Evolutionary conservation across 2,888 invertebrate species (phyloP).

Genomic region (Drosophila kanekoi): DNA sequence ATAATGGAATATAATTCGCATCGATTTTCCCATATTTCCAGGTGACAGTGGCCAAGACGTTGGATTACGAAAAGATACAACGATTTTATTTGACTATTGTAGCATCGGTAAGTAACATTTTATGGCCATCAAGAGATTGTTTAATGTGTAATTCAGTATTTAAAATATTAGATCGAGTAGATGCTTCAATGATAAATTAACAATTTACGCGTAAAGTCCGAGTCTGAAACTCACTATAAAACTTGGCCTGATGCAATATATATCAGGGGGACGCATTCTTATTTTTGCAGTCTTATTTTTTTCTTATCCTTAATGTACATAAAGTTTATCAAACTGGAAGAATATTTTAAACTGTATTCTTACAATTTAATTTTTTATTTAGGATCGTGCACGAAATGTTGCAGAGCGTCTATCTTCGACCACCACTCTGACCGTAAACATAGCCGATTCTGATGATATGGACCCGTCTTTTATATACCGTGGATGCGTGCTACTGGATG

Average conservation of each 20-base stretch:
- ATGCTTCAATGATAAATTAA: too few relatives aligned
- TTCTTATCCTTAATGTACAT: too few relatives aligned
- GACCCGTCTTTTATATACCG: slow-evolving; percentile 96
- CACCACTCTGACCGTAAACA: slow-evolving; percentile 93
- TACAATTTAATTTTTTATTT: slow-evolving; percentile 18
- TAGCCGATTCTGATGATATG: slow-evolving; percentile 95
- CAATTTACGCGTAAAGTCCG: too few relatives aligned
- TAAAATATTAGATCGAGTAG: too few relatives aligned
- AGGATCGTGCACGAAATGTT: slow-evolving; percentile 94
- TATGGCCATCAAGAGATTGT: slow-evolving; percentile 6
- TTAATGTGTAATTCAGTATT: background rate
- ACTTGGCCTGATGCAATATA: too few relatives aligned
- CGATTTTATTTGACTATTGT: slow-evolving; percentile 94
- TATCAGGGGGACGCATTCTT: too few relatives aligned
- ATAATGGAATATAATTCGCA: slow-evolving; percentile 1
- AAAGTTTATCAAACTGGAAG: too few relatives aligned
- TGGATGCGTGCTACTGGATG: slow-evolving; percentile 92
- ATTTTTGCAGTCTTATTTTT: too few relatives aligned
- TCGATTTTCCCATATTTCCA: slow-evolving; percentile 42
- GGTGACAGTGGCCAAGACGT: slow-evolving; percentile 93
- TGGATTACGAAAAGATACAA: slow-evolving; percentile 95
- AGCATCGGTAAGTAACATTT: slow-evolving; percentile 91
- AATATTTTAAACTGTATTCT: too few relatives aligned
- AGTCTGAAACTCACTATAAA: too few relatives aligned
- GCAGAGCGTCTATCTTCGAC: slow-evolving; percentile 92